These are phyloP conservation scores for Crotalus tigris DNA, from an alignment of 2,113 vertebrate genomes.

Conservation along the genomic window DNA sequence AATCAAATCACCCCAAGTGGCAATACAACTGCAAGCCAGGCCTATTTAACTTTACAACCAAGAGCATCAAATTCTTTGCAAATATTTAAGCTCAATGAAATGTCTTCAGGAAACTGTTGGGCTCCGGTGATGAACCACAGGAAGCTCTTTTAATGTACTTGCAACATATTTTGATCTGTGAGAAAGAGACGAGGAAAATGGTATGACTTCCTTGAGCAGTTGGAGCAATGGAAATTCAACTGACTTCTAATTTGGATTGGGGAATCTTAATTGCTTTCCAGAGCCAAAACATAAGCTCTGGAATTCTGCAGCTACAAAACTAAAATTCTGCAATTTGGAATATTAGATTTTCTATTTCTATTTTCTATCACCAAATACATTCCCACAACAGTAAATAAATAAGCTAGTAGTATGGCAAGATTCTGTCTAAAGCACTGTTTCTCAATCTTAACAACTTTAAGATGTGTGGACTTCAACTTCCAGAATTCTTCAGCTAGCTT, in stretches of 20 bases:
- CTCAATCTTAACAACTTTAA: not conserved
- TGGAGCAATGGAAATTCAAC: not conserved
- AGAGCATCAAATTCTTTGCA: constrained; percentile 21
- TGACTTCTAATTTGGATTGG: not conserved
- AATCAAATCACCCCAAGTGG: constrained; percentile 46
- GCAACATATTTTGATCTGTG: not conserved
- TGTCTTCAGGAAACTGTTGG: not conserved
- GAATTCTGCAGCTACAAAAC: not conserved
- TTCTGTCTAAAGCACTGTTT: not conserved
- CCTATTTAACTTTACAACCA: not conserved
- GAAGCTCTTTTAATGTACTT: not conserved
- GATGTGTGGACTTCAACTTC: not conserved
- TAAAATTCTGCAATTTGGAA: not conserved
- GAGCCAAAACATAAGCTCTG: not conserved
- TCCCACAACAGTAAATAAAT: not conserved
- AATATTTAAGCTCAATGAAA: constrained; percentile 17
- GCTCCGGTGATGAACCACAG: not conserved
- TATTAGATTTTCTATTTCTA: not conserved
- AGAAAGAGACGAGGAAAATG: not conserved
- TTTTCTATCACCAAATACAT: not conserved
- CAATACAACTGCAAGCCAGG: constrained; percentile 23
- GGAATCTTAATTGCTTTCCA: not conserved
- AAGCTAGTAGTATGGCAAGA: not conserved
- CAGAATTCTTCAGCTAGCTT: not conserved
- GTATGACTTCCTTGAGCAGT: not conserved